Conservation (phyloP, 2,888 invertebrate species). For the Malthinus seriepunctatus region DNA sequence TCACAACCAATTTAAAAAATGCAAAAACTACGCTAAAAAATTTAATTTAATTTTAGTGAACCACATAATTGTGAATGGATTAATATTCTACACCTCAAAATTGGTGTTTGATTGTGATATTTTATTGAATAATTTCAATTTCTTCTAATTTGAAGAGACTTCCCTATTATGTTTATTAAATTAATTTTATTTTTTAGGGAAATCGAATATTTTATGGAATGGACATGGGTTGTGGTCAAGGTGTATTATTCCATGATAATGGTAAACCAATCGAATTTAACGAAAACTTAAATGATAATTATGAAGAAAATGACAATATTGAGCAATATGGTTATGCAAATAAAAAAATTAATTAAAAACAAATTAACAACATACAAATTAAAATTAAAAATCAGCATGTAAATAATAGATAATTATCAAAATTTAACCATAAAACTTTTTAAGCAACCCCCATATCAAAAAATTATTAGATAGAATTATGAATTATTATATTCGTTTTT, state of each 20-base stretch:
- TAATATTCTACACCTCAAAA: no score
- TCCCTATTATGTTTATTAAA: not conserved
- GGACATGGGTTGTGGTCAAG: slow-evolving; percentile 63
- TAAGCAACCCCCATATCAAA: not conserved
- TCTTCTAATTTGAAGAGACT: not conserved
- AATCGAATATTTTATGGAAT: slow-evolving; percentile 62
- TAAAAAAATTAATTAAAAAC: slow-evolving; percentile 10
- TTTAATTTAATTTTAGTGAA: no score
- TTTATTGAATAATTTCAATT: no score
- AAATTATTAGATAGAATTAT: not conserved
- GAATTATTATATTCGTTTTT: no score
- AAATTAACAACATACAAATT: not conserved
- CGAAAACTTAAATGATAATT: slow-evolving; percentile 13
- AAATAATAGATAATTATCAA: slow-evolving; percentile 11
- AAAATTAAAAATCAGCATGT: slow-evolving; percentile 3
- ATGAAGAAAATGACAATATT: slow-evolving; percentile 16
- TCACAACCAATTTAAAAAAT: no score
- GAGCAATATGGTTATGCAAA: slow-evolving; percentile 1
- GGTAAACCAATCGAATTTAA: slow-evolving; percentile 48
- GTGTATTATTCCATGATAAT: slow-evolving; percentile 58
- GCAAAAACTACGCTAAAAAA: no score
- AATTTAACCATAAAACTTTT: not conserved
- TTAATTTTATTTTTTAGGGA: slow-evolving; percentile 55
- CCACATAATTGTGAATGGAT: no score
- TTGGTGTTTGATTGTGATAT: no score